Evolutionary conservation across 2,797 vertebrate genomes (phyloP), one percentile per base, ranked within the genome.

Genomic region (Microhierax caerulescens): DNA sequence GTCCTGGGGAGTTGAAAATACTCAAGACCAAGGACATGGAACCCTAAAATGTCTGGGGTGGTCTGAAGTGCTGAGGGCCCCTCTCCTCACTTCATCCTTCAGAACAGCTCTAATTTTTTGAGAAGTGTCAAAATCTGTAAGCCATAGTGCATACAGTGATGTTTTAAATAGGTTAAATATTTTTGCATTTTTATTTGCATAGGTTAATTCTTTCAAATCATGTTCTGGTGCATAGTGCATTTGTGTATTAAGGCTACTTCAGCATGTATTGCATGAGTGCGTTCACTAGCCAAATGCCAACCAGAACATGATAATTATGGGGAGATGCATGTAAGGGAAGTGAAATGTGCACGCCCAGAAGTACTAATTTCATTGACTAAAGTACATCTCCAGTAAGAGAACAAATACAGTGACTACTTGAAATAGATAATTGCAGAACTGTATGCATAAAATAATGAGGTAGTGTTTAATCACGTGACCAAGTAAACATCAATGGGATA

Each of bases 171-270:
- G 13, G 28, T 84, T 75, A 57, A 83, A 25, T 85, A 51, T 69
- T 84, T 81, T 30, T 67, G 8, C 67, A 22, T 81, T 93, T 92
- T 91, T 24, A 34, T 74, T 86, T 90, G 53, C 34, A 1, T 37
- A 69, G 27, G 39, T 93, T 93, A 39, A 57, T 86, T 90, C 8
- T 93, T 78, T 91, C 24, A n/a, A 79, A 22, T 59, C 63, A 57
- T 94, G 78, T 95, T 95, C 82, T 89, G 57, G 63, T 95, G 85
- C 60, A 82, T 95, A 79, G 77, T 91, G 67, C 81, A 76, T 75
- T 84, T 92, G 65, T 65, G 78, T 88, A 51, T 65, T 84, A 54
- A 59, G 73, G 24, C 83, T 73, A 32, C 50, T 68, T 63, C 47
- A 56, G 93, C 94, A 85, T 87, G 92, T 60, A 9, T 41, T 96